Evolutionary conservation across 2,797 vertebrate genomes (phyloP), one percentile per base, ranked within the genome.

Genomic region (Hapalemur alaotrensis): DNA sequence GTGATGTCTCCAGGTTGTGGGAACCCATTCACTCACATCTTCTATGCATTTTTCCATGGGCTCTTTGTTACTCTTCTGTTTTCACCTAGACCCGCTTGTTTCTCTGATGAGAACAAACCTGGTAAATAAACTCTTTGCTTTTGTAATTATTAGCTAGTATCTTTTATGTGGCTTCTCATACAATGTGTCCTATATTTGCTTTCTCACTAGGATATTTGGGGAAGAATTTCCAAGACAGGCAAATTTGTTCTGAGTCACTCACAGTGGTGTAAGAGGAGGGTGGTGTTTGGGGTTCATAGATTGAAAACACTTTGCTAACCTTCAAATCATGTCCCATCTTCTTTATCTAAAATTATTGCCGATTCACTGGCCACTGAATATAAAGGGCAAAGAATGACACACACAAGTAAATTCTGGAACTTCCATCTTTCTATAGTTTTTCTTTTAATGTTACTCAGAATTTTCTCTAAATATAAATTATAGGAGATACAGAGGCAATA

Each of bases 141-240:
- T 22, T 50, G 17, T 30, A 38, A 70, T 38, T 32, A 61, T 46
- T 75, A 18, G 15, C 20, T 63, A 83, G 14, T 78, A 38, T 84
- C 50, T 84, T 83, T 73, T 67, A 52, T 43, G 41, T 73, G 23
- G 23, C 22, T 88, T 91, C 52, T 93, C 72, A 79, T 43, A 43
- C 59, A 57, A n/a, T 43, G 86, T 93, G 88, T 69, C 50, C 76
- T 83, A 9, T 88, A 28, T 83, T 93, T 94, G 25, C 69, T 94
- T 85, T 94, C 73, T 87, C 89, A 92, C 2, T 14, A 86, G 35
- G n/a, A 76, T 22, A 61, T 46, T 70, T 85, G 18, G 5, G 25
- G 28, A 70, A 65, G n/a, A 86, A 90, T 97, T 92, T 87, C 38
- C 46, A 97, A 46, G 32, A 61, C 32, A 78, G 30, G 35, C 30